These are phyloP conservation scores for Cryptosula pallasiana DNA, from an alignment of 2,888 invertebrate genomes.

Conservation along the genomic window DNA sequence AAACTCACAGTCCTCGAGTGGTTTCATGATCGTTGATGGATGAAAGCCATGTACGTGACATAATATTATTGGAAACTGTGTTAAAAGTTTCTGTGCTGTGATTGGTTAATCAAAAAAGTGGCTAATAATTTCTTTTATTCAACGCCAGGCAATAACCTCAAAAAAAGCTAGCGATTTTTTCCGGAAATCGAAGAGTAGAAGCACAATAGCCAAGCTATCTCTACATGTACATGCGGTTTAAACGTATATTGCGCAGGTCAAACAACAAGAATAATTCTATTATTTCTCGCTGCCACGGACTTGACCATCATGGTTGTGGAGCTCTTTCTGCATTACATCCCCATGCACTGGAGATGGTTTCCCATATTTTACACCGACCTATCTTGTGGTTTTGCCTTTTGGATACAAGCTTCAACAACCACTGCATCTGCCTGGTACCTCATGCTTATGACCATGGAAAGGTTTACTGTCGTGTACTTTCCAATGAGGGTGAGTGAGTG, in stretches of 20 bases:
- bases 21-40: no score
- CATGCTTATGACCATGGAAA: neutral
- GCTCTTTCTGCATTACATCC: conserved; percentile 17
- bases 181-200: no score
- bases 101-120: no score
- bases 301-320: conserved; percentile 7
- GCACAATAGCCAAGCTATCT: no score
- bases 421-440: conserved; percentile 21
- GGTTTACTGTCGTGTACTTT: conserved; percentile 7
- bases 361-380: conserved; percentile 15
- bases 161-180: no score
- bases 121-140: no score
- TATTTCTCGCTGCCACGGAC: conserved; percentile 3
- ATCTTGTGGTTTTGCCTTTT: conserved; percentile 4
- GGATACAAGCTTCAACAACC: conserved; percentile 9
- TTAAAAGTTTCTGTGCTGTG: no score
- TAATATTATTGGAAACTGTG: no score
- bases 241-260: neutral
- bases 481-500: conserved; percentile 7
- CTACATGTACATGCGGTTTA: no score
- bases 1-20: no score
- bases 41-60: no score
- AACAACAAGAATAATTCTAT: conserved; percentile 11
- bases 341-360: conserved; percentile 9
- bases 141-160: no score